Conservation (phyloP, 2,888 invertebrate species). For the Parthenolecanium corni region DNA sequence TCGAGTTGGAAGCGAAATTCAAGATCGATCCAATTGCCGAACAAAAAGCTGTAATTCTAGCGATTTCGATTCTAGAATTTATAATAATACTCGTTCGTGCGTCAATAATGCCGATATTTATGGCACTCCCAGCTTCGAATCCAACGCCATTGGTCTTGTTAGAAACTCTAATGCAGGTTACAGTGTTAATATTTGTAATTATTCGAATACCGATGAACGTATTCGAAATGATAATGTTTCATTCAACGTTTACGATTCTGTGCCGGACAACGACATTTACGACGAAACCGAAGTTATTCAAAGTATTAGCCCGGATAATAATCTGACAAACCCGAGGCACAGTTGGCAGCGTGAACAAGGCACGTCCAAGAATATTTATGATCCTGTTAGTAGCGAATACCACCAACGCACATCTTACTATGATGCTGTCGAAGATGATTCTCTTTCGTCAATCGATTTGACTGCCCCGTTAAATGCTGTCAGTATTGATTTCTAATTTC, state of each 20-base stretch:
- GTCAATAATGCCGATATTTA: too few relatives aligned
- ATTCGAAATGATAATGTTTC: background rate
- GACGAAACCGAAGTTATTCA: too few relatives aligned
- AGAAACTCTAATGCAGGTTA: too few relatives aligned
- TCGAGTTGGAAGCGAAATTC: too few relatives aligned
- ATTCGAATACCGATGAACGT: background rate
- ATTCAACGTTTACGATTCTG: constrained; percentile 11
- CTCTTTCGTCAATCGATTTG: background rate
- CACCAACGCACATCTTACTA: background rate
- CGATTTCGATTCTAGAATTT: too few relatives aligned
- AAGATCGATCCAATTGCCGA: too few relatives aligned
- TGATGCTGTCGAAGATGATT: background rate
- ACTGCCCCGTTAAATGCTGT: background rate
- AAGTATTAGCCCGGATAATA: too few relatives aligned
- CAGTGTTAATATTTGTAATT: too few relatives aligned
- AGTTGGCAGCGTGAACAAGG: background rate
- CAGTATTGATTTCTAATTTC: background rate
- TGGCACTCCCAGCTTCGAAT: too few relatives aligned
- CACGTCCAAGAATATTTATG: constrained; percentile 8
- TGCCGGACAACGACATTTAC: constrained; percentile 8
- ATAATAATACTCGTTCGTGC: too few relatives aligned
- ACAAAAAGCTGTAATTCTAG: too few relatives aligned
- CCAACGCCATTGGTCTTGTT: too few relatives aligned
- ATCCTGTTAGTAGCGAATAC: constrained; percentile 5
- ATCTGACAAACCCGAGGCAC: background rate